phyloP scores from a whole-genome alignment of 1,140 invertebrate genomes.

The Akabosia matsudoensis region DNA sequence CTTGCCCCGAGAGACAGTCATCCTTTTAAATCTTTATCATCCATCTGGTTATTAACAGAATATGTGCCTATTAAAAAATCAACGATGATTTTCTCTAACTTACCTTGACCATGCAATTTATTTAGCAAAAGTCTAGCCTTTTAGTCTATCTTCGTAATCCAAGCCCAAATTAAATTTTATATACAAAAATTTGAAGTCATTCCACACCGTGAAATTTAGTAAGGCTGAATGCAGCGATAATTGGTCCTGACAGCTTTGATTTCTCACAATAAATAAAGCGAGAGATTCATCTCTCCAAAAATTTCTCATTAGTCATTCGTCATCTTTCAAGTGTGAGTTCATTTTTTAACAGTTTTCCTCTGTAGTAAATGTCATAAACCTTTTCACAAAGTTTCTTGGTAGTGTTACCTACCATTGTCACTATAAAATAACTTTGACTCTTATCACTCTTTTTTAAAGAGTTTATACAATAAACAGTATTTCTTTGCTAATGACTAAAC shows the following conservation, averaged over 20 bases:
- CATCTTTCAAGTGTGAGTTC: neutral
- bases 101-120: no score
- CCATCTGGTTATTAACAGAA: neutral
- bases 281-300: neutral
- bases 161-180: neutral
- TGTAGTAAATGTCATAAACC: no score
- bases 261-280: slow-evolving; percentile 42
- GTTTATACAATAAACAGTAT: no score
- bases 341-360: no score
- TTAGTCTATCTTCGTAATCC: neutral
- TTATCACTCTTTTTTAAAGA: no score
- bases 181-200: neutral
- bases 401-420: no score
- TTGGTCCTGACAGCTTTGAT: slow-evolving; percentile 47
- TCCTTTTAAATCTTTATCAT: neutral
- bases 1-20: no score
- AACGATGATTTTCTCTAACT: no score
- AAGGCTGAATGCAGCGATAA: slow-evolving; percentile 46
- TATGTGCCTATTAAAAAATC: neutral
- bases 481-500: no score
- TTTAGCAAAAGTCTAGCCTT: no score
- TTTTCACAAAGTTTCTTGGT: no score
- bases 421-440: no score
- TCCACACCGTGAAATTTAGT: neutral
- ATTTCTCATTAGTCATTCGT: neutral